A percentile compares a stretch with the other conserved stretches of the same genome.
phyloP scores from a whole-genome alignment of 2,888 invertebrate genomes.

The Yponomeuta evonymella region DNA sequence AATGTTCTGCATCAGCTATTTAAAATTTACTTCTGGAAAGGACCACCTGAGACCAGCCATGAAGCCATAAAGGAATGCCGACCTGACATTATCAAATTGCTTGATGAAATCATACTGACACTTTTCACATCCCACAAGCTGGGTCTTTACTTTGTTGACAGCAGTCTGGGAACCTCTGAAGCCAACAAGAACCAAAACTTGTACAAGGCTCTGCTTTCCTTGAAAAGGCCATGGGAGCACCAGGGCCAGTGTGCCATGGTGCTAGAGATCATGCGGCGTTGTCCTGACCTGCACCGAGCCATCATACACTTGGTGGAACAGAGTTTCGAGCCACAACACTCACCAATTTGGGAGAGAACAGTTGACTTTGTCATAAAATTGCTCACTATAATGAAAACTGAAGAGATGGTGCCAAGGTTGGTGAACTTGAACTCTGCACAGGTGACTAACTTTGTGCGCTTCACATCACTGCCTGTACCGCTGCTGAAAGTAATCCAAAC shows the following conservation, averaged over 20 bases:
- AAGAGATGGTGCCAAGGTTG: constrained; percentile 64
- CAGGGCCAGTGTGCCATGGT: constrained; percentile 79
- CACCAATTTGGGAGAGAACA: constrained; percentile 72
- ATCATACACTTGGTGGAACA: constrained; percentile 76
- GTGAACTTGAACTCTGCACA: constrained; percentile 65
- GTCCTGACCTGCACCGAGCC: constrained; percentile 83
- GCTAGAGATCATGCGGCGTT: constrained; percentile 78
- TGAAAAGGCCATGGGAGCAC: constrained; percentile 83
- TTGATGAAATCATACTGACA: constrained; percentile 82
- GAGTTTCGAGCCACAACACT: constrained; percentile 77
- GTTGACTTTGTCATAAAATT: constrained; percentile 62
- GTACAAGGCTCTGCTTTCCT: constrained; percentile 77
- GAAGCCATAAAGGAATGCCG: constrained; percentile 48
- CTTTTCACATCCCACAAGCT: constrained; percentile 85
- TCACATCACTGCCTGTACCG: constrained; percentile 64
- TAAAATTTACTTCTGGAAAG: constrained; percentile 85
- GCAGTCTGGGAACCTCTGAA: constrained; percentile 77
- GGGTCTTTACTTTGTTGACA: constrained; percentile 86
- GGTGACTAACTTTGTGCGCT: constrained; percentile 68
- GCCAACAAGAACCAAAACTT: constrained; percentile 77
- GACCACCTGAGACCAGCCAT: constrained; percentile 70
- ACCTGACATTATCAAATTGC: constrained; percentile 68
- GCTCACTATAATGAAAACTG: constrained; percentile 62
- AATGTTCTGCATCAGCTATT: constrained; percentile 80
- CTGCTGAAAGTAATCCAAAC: constrained; percentile 62